A percentile compares a stretch with the other conserved stretches of the same genome.
phyloP scores from a whole-genome alignment of 2,113 vertebrate genomes.

The Muntiacus muntjak region DNA sequence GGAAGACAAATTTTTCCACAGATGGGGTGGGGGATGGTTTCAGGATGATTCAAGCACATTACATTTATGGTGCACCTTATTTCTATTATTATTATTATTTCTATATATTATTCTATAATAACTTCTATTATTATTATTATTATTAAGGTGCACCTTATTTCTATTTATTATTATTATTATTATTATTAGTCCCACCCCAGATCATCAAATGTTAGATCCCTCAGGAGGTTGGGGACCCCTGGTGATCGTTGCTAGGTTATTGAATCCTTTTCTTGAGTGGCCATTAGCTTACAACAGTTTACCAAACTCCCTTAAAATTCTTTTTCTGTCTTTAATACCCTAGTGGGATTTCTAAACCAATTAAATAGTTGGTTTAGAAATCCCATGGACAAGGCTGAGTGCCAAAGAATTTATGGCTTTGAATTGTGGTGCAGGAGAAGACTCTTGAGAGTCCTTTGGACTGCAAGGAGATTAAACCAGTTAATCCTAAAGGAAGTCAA shows the following conservation, averaged over 20 bases:
- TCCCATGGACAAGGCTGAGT: neutral
- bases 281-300: neutral
- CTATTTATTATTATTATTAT: neutral
- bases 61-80: neutral
- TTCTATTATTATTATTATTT: neutral
- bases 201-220: neutral
- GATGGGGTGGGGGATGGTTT: neutral
- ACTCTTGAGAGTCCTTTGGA: neutral
- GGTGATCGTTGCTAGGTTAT: neutral
- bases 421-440: neutral
- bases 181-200: neutral
- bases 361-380: neutral
- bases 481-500: neutral
- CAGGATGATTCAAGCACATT: neutral
- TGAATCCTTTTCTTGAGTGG: neutral
- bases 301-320: neutral
- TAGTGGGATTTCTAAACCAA: neutral
- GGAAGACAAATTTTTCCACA: neutral
- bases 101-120: no score
- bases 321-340: neutral
- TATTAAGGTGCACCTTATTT: neutral
- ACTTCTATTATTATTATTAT: neutral
- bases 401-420: neutral
- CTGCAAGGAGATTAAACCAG: neutral
- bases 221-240: neutral